phyloP scores from a whole-genome alignment of 2,888 invertebrate species.

The Strigamia transsilvanica region DNA sequence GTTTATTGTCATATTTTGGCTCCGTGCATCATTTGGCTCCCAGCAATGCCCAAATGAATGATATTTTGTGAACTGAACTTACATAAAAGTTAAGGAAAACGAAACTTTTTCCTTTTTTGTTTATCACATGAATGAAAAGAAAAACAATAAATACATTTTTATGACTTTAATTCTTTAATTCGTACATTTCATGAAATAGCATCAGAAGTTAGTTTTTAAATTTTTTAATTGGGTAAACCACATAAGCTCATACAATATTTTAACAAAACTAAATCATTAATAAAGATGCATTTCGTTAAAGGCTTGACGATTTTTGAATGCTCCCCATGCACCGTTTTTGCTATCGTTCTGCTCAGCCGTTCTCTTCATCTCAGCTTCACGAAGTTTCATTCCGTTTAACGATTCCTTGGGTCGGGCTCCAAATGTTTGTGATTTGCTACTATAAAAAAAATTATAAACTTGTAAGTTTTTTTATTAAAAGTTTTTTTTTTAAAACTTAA shows the following conservation, averaged over 20 bases:
- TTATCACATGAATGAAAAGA: too few relatives aligned
- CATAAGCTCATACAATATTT: too few relatives aligned
- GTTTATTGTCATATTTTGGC: too few relatives aligned
- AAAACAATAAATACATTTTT: too few relatives aligned
- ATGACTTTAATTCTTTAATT: too few relatives aligned
- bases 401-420: conserved; percentile 18
- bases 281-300: conserved; percentile 16
- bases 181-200: neutral
- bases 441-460: neutral
- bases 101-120: too few relatives aligned
- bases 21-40: too few relatives aligned
- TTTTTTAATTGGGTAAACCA: too few relatives aligned
- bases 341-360: neutral
- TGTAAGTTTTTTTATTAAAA: neutral
- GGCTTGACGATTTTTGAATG: neutral
- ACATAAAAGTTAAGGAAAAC: too few relatives aligned
- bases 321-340: neutral
- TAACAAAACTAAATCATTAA: neutral
- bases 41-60: too few relatives aligned
- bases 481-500: neutral
- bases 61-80: too few relatives aligned
- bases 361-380: conserved; percentile 8
- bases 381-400: neutral
- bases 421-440: conserved; percentile 1
- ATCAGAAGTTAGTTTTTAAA: neutral